Base-by-base conservation (phyloP, 2,113 vertebrate genomes). In the Mustela nigripes region DNA sequence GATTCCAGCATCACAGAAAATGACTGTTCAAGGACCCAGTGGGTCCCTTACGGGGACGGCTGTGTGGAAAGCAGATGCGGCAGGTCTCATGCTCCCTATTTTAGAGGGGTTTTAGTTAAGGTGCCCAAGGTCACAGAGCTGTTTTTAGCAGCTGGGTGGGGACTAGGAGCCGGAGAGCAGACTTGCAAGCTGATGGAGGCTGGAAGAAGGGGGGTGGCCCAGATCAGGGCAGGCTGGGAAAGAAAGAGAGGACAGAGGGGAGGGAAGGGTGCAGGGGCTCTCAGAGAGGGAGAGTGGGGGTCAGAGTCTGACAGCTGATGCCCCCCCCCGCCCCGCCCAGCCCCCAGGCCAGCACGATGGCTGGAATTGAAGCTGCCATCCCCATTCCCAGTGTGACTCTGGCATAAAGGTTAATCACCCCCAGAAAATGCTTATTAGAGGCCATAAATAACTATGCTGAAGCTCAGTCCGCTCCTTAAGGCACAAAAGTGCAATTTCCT, bases 351-450 rank as follows among this genome's bases (percentile, higher is more conserved):
- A 58, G 94, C 4, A 0, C 60, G 78, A 0, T 10, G 67, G 74
- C 90, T 63, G 50, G 89, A 95, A 94, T 97, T 11, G 28, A 89
- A 97, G 92, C 94, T 95, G 96, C 92, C 96, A 85, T 60, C 95
- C 76, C 58, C 84, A 89, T 91, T 97, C 84, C 84, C 96, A 95
- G 94, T 50, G 93, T 96, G 96, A 85, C 95, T 98, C 62, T 94
- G 97, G 96, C 80, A 45, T 96, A 98, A 98, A 98, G 98, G 96
- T 98, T 98, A 98, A 98, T 96, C 96, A 97, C 88, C 65, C 87
- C 78, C 84, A 24, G 97, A 93, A 98, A 97, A 98, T 91, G 97
- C 97, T 97, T 94, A 97, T 97, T 95, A 98, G 87, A 90, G 80
- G 56, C 94, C 96, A 73, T 96, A 96, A 98, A 98, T 96, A 98